Evolutionary conservation across 2,888 invertebrate species (phyloP).

Genomic region (Tetrapedia diversipes): DNA sequence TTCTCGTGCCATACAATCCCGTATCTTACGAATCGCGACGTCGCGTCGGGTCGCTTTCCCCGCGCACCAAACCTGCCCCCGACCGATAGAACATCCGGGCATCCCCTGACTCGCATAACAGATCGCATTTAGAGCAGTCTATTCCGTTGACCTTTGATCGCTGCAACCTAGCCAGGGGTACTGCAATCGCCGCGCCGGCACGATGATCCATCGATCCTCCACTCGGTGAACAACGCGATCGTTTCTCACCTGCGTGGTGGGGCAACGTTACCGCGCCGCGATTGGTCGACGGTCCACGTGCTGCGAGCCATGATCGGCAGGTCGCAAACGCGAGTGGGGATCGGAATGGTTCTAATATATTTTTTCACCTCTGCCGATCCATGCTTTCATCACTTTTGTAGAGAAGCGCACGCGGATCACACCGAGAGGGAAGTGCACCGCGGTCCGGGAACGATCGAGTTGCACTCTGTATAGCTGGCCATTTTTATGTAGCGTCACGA

Average conservation of each 20-base stretch:
- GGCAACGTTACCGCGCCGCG: conserved; percentile 25
- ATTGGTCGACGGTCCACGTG: conserved; percentile 76
- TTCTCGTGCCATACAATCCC: background rate
- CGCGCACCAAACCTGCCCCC: background rate
- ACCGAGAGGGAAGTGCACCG: conserved; percentile 32
- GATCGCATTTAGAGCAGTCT: background rate
- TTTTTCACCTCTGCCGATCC: conserved; percentile 75
- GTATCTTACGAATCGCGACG: background rate
- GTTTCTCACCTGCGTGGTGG: conserved; percentile 38
- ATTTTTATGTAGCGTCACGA: conserved; percentile 14
- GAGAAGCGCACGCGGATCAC: conserved; percentile 73
- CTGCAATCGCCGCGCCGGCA: conserved; percentile 24
- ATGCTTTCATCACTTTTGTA: conserved; percentile 76
- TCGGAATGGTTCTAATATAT: conserved; percentile 62
- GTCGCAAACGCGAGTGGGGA: conserved; percentile 53
- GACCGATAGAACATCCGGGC: background rate
- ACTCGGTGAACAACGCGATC: conserved; percentile 3
- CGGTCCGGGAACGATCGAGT: conserved; percentile 1
- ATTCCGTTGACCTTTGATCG: conserved; percentile 49
- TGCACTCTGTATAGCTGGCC: background rate
- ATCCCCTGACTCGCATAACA: conserved; percentile 15
- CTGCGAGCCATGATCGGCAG: conserved; percentile 59
- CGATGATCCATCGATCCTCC: conserved; percentile 20
- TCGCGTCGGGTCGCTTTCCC: background rate
- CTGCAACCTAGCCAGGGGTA: background rate